A percentile compares a stretch with the other conserved stretches of the same genome.
These are phyloP conservation scores for Choristoneura rosaceana DNA, from an alignment of 2,888 invertebrate species.

Conservation along the genomic window DNA sequence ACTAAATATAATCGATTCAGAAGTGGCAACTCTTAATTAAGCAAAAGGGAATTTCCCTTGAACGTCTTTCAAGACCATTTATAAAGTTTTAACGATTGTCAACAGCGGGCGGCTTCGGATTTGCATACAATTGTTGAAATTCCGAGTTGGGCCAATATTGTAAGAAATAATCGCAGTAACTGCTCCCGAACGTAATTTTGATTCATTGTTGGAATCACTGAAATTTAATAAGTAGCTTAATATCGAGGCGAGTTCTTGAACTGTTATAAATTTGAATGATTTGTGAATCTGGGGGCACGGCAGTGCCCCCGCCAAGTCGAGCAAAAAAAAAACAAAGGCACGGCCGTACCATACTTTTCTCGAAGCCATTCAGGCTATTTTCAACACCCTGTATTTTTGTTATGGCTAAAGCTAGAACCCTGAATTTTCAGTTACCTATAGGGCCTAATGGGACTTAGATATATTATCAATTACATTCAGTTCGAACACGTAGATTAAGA, in stretches of 20 bases:
- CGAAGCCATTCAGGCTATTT: too few relatives aligned
- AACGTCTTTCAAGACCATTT: slow-evolving; percentile 70
- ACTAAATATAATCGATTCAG: slow-evolving; percentile 50
- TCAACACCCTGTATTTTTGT: too few relatives aligned
- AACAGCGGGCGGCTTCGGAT: slow-evolving; percentile 48
- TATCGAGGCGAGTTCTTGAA: not conserved
- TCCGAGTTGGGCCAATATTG: slow-evolving; percentile 25
- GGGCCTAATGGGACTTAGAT: too few relatives aligned
- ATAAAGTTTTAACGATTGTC: slow-evolving; percentile 75
- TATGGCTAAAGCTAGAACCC: too few relatives aligned
- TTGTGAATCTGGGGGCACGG: too few relatives aligned
- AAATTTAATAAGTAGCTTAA: not conserved
- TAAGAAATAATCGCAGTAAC: slow-evolving; percentile 18
- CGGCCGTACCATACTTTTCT: too few relatives aligned
- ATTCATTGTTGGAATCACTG: slow-evolving; percentile 4
- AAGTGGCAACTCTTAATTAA: slow-evolving; percentile 75
- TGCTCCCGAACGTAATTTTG: slow-evolving; percentile 5
- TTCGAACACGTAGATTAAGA: too few relatives aligned
- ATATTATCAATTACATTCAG: too few relatives aligned
- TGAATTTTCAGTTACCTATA: too few relatives aligned
- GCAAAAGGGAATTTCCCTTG: slow-evolving; percentile 64
- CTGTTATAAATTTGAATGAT: not conserved
- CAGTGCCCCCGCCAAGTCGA: too few relatives aligned
- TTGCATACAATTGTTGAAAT: slow-evolving; percentile 40
- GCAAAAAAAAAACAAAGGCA: too few relatives aligned